Conservation (phyloP, 1,140 invertebrate genomes). For the Euwallacea similis region DNA sequence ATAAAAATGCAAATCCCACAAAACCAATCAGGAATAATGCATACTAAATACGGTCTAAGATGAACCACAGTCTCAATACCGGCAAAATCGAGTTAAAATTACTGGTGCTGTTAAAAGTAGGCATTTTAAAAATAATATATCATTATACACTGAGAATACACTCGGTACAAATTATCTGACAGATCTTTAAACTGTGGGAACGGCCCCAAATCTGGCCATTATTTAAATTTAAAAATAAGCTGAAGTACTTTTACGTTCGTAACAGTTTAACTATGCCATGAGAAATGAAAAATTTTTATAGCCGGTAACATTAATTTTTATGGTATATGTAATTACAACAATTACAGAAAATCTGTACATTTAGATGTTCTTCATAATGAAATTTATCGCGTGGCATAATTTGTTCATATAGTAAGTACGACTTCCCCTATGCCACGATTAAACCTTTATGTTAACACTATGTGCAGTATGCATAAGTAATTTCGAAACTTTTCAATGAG, state of each 20-base stretch:
- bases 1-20: slow-evolving; percentile 14
- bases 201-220: slow-evolving; percentile 25
- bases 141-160: slow-evolving; percentile 35
- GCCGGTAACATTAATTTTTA: slow-evolving; percentile 30
- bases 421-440: too few relatives aligned
- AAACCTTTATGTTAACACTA: too few relatives aligned
- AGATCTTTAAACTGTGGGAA: slow-evolving; percentile 38
- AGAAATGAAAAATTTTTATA: slow-evolving; percentile 31
- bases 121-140: slow-evolving; percentile 35
- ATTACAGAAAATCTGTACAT: slow-evolving; percentile 18
- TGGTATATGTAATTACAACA: slow-evolving; percentile 22
- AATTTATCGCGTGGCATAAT: too few relatives aligned
- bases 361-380: too few relatives aligned
- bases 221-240: slow-evolving; percentile 35
- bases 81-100: slow-evolving; percentile 26
- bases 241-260: not conserved
- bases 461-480: too few relatives aligned
- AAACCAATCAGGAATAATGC: slow-evolving; percentile 8
- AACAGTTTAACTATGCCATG: slow-evolving; percentile 30
- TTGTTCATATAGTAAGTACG: too few relatives aligned
- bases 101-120: slow-evolving; percentile 22
- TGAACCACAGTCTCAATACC: slow-evolving; percentile 21
- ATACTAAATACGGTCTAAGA: slow-evolving; percentile 19
- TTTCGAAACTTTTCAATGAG: too few relatives aligned
- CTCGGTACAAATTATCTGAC: slow-evolving; percentile 34